phyloP scores from a whole-genome alignment of 2,113 vertebrate species.

The Dipodomys ordii region DNA sequence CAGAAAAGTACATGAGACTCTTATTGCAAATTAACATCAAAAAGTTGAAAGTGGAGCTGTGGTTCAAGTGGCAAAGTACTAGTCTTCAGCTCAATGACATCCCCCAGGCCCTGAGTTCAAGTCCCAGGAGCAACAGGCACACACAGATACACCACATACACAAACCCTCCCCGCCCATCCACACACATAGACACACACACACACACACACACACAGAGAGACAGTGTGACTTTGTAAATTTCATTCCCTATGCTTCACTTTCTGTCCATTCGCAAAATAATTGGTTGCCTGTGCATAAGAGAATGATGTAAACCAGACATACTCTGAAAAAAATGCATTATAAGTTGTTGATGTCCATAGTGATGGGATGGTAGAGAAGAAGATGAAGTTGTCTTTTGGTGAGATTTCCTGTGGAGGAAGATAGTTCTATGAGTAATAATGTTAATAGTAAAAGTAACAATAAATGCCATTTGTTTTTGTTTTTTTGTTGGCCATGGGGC shows the following conservation, averaged over 20 bases:
- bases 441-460: not conserved
- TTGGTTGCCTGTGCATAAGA: not conserved
- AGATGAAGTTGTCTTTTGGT: not conserved
- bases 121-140: no score
- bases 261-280: slow-evolving; percentile 1
- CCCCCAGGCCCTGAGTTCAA: no score
- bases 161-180: no score
- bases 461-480: no score
- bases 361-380: not conserved
- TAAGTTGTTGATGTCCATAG: not conserved
- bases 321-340: not conserved
- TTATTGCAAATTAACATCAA: no score
- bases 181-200: no score
- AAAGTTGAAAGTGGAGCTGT: no score
- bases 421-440: not conserved
- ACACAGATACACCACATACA: not conserved
- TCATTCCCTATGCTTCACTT: not conserved
- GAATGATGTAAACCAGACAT: not conserved
- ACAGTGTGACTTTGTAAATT: not conserved
- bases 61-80: no score
- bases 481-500: no score
- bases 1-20: no score
- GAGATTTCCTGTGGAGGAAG: not conserved
- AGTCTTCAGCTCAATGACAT: no score
- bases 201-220: no score